These are phyloP conservation scores for Hyaena hyaena DNA, from an alignment of 2,113 vertebrate species.

Conservation along the genomic window DNA sequence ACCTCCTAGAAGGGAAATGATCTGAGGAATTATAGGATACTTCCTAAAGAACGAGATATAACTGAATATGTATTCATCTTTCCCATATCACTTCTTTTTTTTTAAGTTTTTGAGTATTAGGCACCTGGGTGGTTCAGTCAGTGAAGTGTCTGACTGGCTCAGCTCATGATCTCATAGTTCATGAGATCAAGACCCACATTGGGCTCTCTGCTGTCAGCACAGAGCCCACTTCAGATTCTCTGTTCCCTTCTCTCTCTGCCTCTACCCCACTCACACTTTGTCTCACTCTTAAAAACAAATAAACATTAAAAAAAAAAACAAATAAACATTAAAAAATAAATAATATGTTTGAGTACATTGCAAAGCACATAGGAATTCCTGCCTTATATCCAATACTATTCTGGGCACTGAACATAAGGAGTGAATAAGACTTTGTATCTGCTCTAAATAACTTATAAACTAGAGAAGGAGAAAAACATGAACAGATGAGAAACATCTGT, in stretches of 20 bases:
- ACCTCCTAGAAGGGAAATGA: not conserved
- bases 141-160: too few relatives aligned
- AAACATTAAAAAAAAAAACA: too few relatives aligned
- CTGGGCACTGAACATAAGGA: not conserved
- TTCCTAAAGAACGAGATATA: not conserved
- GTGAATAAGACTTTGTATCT: not conserved
- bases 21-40: not conserved
- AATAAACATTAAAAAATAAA: too few relatives aligned
- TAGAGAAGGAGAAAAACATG: not conserved
- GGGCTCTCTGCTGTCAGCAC: too few relatives aligned
- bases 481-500: not conserved
- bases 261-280: too few relatives aligned
- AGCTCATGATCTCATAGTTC: too few relatives aligned
- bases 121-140: too few relatives aligned
- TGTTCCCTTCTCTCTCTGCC: too few relatives aligned
- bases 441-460: not conserved
- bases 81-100: not conserved
- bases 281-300: too few relatives aligned
- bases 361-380: not conserved
- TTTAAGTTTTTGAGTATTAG: not conserved
- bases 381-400: not conserved
- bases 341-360: not conserved
- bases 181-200: too few relatives aligned
- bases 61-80: not conserved
- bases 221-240: too few relatives aligned